A percentile compares a stretch with the other conserved stretches of the same genome.
Evolutionary conservation across 2,113 vertebrate genomes (phyloP).

Genomic region (Platanista minor): DNA sequence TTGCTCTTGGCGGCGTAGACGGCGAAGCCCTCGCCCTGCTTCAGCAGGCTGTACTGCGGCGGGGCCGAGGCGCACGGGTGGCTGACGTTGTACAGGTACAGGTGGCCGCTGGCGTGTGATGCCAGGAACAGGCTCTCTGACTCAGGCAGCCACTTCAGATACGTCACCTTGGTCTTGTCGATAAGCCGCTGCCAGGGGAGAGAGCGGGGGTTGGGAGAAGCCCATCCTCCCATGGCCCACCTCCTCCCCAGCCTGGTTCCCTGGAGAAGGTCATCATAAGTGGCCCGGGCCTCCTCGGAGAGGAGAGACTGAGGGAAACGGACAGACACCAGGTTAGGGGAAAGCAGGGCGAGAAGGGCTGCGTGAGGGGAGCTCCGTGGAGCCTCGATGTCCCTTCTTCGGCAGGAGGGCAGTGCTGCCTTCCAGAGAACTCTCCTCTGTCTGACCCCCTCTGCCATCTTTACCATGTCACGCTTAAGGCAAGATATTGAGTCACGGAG

Average conservation of each 20-base stretch:
- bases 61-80: constrained; percentile 85
- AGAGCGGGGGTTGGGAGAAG: background rate
- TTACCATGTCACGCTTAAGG: background rate
- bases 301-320: no score
- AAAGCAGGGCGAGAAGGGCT: background rate
- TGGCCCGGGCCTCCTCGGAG: fast-evolving
- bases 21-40: constrained; percentile 90
- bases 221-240: fast-evolving
- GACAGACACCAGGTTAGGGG: fast-evolving
- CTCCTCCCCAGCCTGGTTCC: background rate
- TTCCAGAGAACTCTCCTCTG: background rate
- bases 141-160: constrained; percentile 91
- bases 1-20: constrained; percentile 93
- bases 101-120: constrained; percentile 91
- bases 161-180: constrained; percentile 94
- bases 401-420: background rate
- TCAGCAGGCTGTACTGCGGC: constrained; percentile 89
- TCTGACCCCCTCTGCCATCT: background rate
- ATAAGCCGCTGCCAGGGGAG: constrained; percentile 86
- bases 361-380: fast-evolving
- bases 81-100: constrained; percentile 92
- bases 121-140: constrained; percentile 92
- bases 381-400: background rate
- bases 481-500: background rate
- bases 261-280: background rate